Percentiles rank a stretch among this genome's conserved stretches.
Evolutionary conservation across 2,888 invertebrate genomes (phyloP).

Genomic region (Argyra leucocephala): DNA sequence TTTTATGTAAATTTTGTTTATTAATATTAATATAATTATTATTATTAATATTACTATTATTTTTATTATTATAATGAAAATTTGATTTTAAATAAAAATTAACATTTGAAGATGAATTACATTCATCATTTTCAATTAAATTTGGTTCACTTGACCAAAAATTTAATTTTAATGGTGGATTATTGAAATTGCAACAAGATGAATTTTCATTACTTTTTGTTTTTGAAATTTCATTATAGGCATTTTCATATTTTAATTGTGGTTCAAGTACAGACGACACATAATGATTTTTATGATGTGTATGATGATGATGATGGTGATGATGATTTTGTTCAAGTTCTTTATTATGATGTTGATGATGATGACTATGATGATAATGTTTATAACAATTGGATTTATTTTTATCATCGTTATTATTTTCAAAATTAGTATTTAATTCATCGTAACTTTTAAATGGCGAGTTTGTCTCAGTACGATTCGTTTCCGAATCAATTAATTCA

Average conservation of each 20-base stretch:
- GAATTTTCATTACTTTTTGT: background rate
- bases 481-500: too few species aligned
- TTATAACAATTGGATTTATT: constrained; percentile 15
- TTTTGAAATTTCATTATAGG: too few species aligned
- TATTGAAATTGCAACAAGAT: background rate
- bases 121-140: constrained; percentile 14
- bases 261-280: background rate
- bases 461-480: too few species aligned
- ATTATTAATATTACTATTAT: background rate
- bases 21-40: background rate
- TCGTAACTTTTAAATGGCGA: too few species aligned
- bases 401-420: background rate
- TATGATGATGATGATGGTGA: background rate
- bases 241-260: background rate
- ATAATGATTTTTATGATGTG: constrained; percentile 5
- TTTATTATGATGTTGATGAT: constrained; percentile 11
- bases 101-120: background rate
- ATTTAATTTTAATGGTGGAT: background rate
- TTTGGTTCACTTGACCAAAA: constrained; percentile 20
- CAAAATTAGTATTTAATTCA: too few species aligned
- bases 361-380: constrained; percentile 14
- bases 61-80: background rate
- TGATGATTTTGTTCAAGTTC: constrained; percentile 11
- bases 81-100: constrained; percentile 4
- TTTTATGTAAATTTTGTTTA: background rate